phyloP scores from a whole-genome alignment of 2,888 invertebrate genomes.

The Ptychoptera albimana region DNA sequence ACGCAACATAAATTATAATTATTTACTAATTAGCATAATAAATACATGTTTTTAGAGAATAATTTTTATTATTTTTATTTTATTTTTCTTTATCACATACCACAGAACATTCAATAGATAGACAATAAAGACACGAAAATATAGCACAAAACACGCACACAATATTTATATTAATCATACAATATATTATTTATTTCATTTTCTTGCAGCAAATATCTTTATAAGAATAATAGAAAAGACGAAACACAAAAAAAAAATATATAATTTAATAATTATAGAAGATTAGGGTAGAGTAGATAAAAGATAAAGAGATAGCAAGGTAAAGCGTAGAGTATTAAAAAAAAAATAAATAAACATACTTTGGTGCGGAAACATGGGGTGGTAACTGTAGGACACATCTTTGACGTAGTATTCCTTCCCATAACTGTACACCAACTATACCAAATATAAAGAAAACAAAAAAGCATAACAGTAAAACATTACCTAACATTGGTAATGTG shows the following conservation, averaged over 20 bases:
- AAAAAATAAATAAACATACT: conserved; percentile 42
- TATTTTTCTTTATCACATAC: too few relatives aligned
- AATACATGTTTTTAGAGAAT: too few relatives aligned
- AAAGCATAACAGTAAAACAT: conserved; percentile 94
- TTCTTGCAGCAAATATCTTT: too few relatives aligned
- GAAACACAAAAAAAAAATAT: neutral
- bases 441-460: conserved; percentile 99
- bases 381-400: conserved; percentile 73
- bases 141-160: too few relatives aligned
- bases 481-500: conserved; percentile 98
- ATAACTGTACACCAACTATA: conserved; percentile 97
- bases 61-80: too few relatives aligned
- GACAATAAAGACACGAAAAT: too few relatives aligned
- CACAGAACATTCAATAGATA: too few relatives aligned
- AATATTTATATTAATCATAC: too few relatives aligned
- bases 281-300: neutral
- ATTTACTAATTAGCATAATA: too few relatives aligned
- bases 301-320: too few relatives aligned
- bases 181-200: too few relatives aligned
- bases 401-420: conserved; percentile 95
- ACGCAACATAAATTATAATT: too few relatives aligned
- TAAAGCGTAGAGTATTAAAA: conserved; percentile 1
- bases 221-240: neutral
- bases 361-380: conserved; percentile 49
- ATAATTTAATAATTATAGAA: neutral